Percentiles rank a stretch among this genome's conserved stretches.
Evolutionary conservation across 2,797 vertebrate species (phyloP).

Genomic region (Octomys mimax): DNA sequence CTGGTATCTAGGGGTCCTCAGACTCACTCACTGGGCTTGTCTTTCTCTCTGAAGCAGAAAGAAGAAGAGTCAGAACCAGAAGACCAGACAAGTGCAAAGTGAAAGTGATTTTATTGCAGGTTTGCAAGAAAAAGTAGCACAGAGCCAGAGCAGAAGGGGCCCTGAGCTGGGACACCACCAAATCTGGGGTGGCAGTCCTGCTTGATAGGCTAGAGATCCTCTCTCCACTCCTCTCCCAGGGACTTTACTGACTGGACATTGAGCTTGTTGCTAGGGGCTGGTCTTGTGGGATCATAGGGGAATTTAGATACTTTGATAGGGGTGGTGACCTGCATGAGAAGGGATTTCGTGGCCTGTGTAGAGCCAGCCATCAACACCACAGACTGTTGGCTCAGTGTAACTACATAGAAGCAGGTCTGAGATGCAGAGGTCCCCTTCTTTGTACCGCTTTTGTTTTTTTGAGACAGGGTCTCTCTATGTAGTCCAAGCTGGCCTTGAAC

Average conservation of each 20-base stretch:
- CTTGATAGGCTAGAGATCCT: neutral
- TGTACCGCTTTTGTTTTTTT: neutral
- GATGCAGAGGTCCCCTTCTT: neutral
- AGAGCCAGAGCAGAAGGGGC: neutral
- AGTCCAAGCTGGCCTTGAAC: neutral
- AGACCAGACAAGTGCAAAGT: neutral
- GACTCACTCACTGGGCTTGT: neutral
- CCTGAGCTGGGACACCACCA: neutral
- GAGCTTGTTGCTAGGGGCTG: neutral
- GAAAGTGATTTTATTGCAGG: neutral
- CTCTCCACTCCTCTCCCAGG: neutral
- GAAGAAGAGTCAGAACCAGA: neutral
- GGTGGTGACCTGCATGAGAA: neutral
- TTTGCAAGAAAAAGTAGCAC: neutral
- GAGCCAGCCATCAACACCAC: neutral
- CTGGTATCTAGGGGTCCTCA: neutral
- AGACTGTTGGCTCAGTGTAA: neutral
- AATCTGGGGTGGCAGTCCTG: neutral
- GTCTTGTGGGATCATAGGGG: neutral
- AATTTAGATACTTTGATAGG: neutral
- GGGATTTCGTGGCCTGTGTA: neutral
- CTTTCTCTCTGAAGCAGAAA: neutral
- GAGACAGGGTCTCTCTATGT: neutral
- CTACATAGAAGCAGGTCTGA: neutral
- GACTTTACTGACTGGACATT: neutral